Evolutionary conservation across 1,140 invertebrate genomes (phyloP), one percentile per base, ranked within the genome.

Genomic region (Acromyrmex echinatior): DNA sequence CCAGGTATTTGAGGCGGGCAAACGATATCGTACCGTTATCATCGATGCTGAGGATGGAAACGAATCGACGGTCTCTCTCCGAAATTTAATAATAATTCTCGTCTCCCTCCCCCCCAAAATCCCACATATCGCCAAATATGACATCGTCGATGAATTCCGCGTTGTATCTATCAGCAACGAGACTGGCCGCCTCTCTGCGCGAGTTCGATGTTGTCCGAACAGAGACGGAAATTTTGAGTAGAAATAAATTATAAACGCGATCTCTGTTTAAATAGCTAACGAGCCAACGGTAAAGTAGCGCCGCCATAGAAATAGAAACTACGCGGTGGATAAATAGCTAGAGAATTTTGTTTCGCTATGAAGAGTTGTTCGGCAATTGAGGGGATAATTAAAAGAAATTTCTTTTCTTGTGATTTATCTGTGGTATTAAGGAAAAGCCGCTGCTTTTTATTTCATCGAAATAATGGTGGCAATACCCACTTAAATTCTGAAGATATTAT

Each of bases 61-160:
- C 71, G 88, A 91, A 88, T 88, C 78, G 62, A 78, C 63, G 49
- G 66, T 82, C 63, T 90, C 66, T 70, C 65, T 63, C 31, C 56
- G 66, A 88, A 92, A 92, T 92, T 92, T 91, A 90, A 91, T 92
- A 92, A 93, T 90, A 91, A 92, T 93, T 90, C 58, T 62, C 82
- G 63, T 68, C 49, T 31, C 31, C 28, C 28, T 31, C 28, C 28
- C 51, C 49, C 25, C 28, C 58, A 31, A 62, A 84, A n/a, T 12
- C 21, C 16, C 25, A 3, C 45, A 18, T 71, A 68, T 60, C 81
- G 63, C 78, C 82, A 89, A 89, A 89, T 79, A 86, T 18, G 53
- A 58, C 62, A 68, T 86, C 66, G 39, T 49, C 58, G 74, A 79
- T 88, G 86, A 76, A 76, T 62, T 73, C 49, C 12, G 18, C 82